A percentile compares a stretch with the other conserved stretches of the same genome.
Conservation (phyloP, 2,888 invertebrate species). For the Zelleria hepariella region DNA sequence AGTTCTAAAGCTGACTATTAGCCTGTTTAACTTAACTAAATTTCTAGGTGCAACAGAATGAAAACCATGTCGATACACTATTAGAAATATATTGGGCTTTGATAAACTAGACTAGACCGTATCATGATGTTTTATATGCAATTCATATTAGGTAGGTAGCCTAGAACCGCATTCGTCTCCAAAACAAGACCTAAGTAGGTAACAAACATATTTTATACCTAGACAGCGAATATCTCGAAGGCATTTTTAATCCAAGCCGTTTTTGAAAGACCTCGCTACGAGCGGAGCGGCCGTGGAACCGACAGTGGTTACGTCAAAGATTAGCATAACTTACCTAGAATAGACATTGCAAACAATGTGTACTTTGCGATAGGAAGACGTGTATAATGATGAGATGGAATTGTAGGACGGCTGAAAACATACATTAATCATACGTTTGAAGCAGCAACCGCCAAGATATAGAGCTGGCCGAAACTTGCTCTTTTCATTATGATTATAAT, state of each 20-base stretch:
- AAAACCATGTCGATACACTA: no score
- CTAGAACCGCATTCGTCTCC: no score
- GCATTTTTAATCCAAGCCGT: slow-evolving; percentile 11
- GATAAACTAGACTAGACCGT: no score
- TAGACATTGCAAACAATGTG: neutral
- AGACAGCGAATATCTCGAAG: neutral
- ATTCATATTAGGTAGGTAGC: no score
- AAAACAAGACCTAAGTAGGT: neutral
- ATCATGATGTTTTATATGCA: no score
- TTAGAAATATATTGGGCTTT: no score
- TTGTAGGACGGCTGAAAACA: neutral
- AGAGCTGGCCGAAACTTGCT: neutral
- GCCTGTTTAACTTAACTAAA: no score
- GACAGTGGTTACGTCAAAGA: slow-evolving; percentile 27
- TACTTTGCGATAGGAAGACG: neutral
- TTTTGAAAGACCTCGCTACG: slow-evolving; percentile 30
- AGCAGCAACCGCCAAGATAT: neutral
- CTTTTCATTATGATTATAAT: no score
- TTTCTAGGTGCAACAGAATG: no score
- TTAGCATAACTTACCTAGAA: slow-evolving; percentile 17
- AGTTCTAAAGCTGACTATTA: no score
- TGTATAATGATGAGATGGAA: neutral
- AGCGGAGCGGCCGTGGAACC: slow-evolving; percentile 26
- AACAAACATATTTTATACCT: neutral
- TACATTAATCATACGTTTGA: neutral